A percentile compares a stretch with the other conserved stretches of the same genome.
Evolutionary conservation across 2,888 invertebrate genomes (phyloP).

Genomic region (Drosophila meridiana): DNA sequence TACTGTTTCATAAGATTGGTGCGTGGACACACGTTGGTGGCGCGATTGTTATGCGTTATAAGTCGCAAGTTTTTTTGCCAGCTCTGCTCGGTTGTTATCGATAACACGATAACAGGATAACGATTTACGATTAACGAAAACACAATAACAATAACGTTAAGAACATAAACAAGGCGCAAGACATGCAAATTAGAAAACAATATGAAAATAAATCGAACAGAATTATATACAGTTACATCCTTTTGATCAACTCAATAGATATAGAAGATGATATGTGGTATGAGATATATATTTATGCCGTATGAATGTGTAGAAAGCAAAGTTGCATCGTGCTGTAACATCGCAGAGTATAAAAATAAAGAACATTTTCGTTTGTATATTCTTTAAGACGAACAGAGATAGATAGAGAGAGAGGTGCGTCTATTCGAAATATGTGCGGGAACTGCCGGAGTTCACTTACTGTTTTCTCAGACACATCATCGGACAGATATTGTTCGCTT

Average conservation of each 20-base stretch:
- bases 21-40: constrained; percentile 97
- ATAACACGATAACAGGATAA: constrained; percentile 24
- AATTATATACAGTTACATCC: constrained; percentile 38
- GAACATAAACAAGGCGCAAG: constrained; percentile 49
- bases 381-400: constrained; percentile 15
- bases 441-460: constrained; percentile 89
- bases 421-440: constrained; percentile 17
- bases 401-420: constrained; percentile 25
- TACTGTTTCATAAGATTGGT: constrained; percentile 99
- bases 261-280: neutral
- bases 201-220: constrained; percentile 32
- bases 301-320: constrained; percentile 20
- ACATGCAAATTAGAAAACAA: constrained; percentile 59
- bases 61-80: constrained; percentile 96
- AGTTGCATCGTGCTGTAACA: constrained; percentile 20
- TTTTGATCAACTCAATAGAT: neutral
- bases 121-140: constrained; percentile 29
- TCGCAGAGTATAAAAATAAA: constrained; percentile 10
- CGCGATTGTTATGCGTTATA: constrained; percentile 98
- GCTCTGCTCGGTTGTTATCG: constrained; percentile 86
- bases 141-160: constrained; percentile 31
- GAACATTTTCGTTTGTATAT: neutral
- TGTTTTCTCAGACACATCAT: constrained; percentile 99
- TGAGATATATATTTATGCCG: constrained; percentile 10
- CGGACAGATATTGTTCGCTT: constrained; percentile 99